Percentiles rank a stretch among this genome's conserved stretches.
Evolutionary conservation across 2,113 vertebrate species (phyloP).

Genomic region (Xenopus borealis): DNA sequence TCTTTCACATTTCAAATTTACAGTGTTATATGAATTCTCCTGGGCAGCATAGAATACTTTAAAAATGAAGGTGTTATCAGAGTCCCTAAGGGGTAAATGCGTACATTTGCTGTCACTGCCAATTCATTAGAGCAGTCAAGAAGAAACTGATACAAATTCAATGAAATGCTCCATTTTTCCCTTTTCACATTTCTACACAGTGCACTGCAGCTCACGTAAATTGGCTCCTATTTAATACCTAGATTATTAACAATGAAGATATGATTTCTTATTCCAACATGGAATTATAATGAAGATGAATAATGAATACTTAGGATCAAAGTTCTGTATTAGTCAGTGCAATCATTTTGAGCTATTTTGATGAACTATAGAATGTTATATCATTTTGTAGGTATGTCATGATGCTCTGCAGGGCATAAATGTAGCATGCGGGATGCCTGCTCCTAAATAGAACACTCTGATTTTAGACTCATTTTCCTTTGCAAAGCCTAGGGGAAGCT

Average conservation of each 20-base stretch:
- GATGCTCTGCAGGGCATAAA: conserved; percentile 2
- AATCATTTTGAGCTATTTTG: neutral
- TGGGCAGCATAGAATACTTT: neutral
- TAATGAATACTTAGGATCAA: too few relatives aligned
- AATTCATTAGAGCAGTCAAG: conserved; percentile 20
- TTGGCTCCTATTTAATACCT: neutral
- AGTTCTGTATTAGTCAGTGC: neutral
- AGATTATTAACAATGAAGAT: neutral
- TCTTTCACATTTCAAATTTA: conserved; percentile 14
- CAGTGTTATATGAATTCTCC: conserved; percentile 12
- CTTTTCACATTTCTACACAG: neutral
- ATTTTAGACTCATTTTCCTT: neutral
- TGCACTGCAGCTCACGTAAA: neutral
- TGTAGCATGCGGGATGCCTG: neutral
- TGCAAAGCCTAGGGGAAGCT: neutral
- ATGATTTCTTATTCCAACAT: neutral
- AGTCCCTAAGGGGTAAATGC: conserved; percentile 3
- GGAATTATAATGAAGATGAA: neutral
- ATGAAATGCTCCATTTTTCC: neutral
- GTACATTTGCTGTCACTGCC: conserved; percentile 15
- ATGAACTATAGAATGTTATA: conserved; percentile 4
- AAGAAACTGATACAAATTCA: neutral
- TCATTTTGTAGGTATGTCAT: neutral
- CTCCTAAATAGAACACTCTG: conserved; percentile 15
- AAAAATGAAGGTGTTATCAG: conserved; percentile 13